A percentile compares a stretch with the other conserved stretches of the same genome.
Evolutionary conservation across 2,113 vertebrate genomes (phyloP).

Genomic region (Seriola dumerili): DNA sequence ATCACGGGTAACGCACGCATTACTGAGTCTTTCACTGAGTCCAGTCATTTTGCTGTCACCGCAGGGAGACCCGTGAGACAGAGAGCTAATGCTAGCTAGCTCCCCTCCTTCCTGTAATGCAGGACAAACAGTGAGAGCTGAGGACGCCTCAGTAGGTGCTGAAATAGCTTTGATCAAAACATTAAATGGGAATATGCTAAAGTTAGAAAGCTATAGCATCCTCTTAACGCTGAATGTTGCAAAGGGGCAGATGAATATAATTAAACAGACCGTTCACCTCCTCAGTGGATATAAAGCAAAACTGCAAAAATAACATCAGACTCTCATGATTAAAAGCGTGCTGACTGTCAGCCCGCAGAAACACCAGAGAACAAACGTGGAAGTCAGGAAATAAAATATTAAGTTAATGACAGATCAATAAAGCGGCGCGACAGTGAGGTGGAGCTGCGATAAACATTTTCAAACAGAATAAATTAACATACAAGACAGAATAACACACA

Average conservation of each 20-base stretch:
- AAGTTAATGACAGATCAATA: neutral
- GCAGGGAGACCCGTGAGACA: too few relatives aligned
- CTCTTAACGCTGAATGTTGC: too few relatives aligned
- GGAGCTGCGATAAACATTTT: slow-evolving; percentile 2
- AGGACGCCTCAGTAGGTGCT: too few relatives aligned
- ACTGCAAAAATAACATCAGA: neutral
- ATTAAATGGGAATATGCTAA: too few relatives aligned
- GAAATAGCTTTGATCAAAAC: too few relatives aligned
- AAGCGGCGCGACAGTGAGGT: neutral
- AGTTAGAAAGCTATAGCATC: too few relatives aligned
- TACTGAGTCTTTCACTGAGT: too few relatives aligned
- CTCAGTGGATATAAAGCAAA: neutral
- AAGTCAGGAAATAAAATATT: neutral
- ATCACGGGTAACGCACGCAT: too few relatives aligned
- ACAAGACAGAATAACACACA: neutral
- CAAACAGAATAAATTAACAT: neutral
- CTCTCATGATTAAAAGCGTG: neutral
- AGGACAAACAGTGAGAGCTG: too few relatives aligned
- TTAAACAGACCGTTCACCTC: neutral
- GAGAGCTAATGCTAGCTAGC: too few relatives aligned
- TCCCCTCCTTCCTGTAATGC: too few relatives aligned
- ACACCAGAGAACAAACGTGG: neutral
- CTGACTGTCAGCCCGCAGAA: neutral
- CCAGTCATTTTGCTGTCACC: too few relatives aligned
- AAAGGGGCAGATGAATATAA: neutral